These are phyloP conservation scores for Sylvia borin DNA, from an alignment of 2,797 vertebrate species.

Conservation along the genomic window DNA sequence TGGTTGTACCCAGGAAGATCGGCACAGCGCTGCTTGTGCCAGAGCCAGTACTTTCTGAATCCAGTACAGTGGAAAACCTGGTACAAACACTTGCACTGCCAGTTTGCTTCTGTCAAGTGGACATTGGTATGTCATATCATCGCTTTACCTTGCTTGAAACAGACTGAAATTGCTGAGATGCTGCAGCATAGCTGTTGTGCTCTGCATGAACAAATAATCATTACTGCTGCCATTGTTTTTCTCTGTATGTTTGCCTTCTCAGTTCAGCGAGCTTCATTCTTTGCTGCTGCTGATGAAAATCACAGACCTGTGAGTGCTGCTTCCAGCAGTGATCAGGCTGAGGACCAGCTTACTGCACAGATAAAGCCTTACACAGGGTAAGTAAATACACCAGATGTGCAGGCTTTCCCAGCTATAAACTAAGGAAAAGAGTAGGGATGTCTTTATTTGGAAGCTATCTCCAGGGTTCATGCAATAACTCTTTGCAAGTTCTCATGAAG, in stretches of 20 bases:
- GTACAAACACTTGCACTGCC: not conserved
- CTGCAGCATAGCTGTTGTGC: not conserved
- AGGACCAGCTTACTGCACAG: conserved; percentile 85
- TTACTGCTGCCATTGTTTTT: not conserved
- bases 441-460: not conserved
- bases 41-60: not conserved
- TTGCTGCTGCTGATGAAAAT: conserved; percentile 88
- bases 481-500: not conserved
- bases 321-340: conserved; percentile 86
- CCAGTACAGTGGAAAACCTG: not conserved
- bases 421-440: not conserved
- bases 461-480: not conserved
- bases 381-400: not conserved
- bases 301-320: conserved; percentile 82
- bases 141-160: not conserved
- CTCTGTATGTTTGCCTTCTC: conserved; percentile 1
- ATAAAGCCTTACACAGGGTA: conserved; percentile 88
- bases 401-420: not conserved
- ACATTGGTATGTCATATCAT: not conserved
- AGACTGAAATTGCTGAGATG: not conserved
- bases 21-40: not conserved
- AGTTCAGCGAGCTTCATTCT: conserved; percentile 93
- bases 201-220: not conserved
- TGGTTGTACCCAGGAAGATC: not conserved
- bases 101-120: not conserved